These are phyloP conservation scores for Erethizon dorsatum DNA, from an alignment of 2,797 vertebrate genomes.

Conservation along the genomic window DNA sequence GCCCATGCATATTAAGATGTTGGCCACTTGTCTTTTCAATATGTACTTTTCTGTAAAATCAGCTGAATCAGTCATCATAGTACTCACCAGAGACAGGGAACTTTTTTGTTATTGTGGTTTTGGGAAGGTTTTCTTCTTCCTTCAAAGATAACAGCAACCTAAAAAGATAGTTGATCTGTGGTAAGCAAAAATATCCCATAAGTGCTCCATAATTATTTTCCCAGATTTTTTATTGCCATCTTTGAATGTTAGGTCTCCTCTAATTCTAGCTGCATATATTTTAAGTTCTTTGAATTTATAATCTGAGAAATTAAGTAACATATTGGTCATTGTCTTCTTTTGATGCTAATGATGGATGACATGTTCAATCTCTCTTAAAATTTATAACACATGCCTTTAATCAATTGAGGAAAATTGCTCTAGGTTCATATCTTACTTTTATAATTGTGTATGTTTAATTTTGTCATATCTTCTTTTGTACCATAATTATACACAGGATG, in stretches of 20 bases:
- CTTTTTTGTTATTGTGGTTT: conserved; percentile 71
- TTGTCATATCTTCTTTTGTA: not conserved
- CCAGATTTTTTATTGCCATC: not conserved
- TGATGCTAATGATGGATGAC: not conserved
- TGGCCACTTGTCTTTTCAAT: not conserved
- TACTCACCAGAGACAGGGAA: conserved; percentile 33
- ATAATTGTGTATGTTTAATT: conserved; percentile 1
- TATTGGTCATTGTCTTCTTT: conserved; percentile 22
- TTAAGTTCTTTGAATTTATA: conserved; percentile 62
- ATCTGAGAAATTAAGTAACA: conserved; percentile 62
- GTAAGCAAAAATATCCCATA: conserved; percentile 36
- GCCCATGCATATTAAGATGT: not conserved
- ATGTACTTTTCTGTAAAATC: conserved; percentile 21
- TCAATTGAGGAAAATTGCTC: conserved; percentile 7
- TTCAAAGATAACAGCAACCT: conserved; percentile 70
- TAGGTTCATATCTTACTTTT: conserved; percentile 28
- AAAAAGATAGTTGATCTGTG: conserved; percentile 67
- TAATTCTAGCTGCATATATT: conserved; percentile 2
- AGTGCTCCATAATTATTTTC: conserved; percentile 62
- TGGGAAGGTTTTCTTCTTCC: conserved; percentile 64
- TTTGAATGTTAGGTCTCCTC: conserved; percentile 36
- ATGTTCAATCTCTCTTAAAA: not conserved
- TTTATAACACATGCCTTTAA: not conserved
- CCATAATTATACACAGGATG: not conserved
- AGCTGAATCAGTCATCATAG: conserved; percentile 18